Evolutionary conservation across 2,797 vertebrate species (phyloP).

Genomic region (Adrianichthys oophorus): DNA sequence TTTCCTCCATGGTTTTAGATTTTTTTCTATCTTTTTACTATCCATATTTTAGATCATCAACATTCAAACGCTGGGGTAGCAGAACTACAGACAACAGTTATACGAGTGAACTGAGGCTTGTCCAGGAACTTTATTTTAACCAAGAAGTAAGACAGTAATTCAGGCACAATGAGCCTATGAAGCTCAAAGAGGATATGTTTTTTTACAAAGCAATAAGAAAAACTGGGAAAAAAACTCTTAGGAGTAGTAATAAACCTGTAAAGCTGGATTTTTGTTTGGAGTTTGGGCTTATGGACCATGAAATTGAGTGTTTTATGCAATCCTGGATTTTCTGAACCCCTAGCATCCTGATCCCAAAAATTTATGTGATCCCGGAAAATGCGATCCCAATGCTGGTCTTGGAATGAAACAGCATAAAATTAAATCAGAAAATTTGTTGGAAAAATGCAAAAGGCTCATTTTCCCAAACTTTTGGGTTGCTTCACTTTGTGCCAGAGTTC

Average conservation of each 20-base stretch:
- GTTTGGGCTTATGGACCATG: conserved; percentile 1
- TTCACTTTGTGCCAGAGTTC: no score
- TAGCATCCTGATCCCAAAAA: background rate
- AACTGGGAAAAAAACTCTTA: conserved; percentile 6
- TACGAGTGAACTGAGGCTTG: conserved; percentile 53
- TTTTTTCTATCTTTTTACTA: conserved; percentile 21
- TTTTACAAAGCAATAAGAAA: conserved; percentile 38
- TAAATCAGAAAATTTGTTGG: no score
- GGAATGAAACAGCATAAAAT: no score
- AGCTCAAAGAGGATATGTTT: conserved; percentile 42
- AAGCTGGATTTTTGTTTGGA: conserved; percentile 9
- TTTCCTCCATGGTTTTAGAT: conserved; percentile 17
- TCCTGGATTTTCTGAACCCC: background rate
- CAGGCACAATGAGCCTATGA: conserved; percentile 70
- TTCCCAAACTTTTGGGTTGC: no score
- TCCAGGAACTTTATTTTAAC: conserved; percentile 28
- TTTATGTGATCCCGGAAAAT: conserved; percentile 6
- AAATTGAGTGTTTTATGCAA: conserved; percentile 1
- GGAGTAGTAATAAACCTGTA: conserved; percentile 7
- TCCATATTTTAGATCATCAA: conserved; percentile 56
- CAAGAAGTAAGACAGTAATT: conserved; percentile 57
- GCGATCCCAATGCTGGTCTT: conserved; percentile 1
- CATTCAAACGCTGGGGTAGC: conserved; percentile 39
- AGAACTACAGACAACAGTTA: conserved; percentile 68
- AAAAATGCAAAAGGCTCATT: no score